Percentiles rank a stretch among this genome's conserved stretches.
phyloP scores from a whole-genome alignment of 2,888 invertebrate species.

The Conchocele bisecta region DNA sequence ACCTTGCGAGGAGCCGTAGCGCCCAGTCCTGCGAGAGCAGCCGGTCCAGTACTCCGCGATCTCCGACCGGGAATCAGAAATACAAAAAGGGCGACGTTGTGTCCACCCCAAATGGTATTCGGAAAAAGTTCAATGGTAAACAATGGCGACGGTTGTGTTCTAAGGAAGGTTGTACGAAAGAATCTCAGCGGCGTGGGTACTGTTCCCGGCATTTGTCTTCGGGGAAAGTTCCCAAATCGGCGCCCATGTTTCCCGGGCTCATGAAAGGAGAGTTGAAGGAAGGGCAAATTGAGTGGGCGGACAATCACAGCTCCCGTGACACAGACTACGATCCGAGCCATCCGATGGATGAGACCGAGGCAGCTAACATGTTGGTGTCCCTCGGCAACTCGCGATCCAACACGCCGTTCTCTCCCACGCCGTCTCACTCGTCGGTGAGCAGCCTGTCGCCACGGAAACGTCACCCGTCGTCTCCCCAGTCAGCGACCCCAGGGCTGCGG shows the following conservation, averaged over 20 bases:
- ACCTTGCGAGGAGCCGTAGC: conserved; percentile 77
- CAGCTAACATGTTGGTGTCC: conserved; percentile 97
- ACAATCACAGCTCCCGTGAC: conserved; percentile 90
- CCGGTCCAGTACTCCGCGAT: conserved; percentile 80
- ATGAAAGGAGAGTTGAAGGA: conserved; percentile 80
- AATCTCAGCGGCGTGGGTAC: conserved; percentile 98
- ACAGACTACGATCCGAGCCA: conserved; percentile 87
- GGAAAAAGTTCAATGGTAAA: conserved; percentile 99
- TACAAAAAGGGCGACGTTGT: conserved; percentile 96
- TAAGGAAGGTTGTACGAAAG: conserved; percentile 96
- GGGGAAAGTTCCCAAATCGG: conserved; percentile 85
- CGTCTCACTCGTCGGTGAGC: conserved; percentile 50
- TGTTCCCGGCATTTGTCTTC: conserved; percentile 98
- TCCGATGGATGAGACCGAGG: conserved; percentile 93
- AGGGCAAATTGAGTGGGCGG: conserved; percentile 89
- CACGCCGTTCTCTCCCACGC: conserved; percentile 88
- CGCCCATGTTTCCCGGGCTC: conserved; percentile 74
- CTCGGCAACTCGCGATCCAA: conserved; percentile 96
- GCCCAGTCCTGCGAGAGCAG: conserved; percentile 80
- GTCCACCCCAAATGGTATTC: conserved; percentile 95
- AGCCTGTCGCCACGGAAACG: conserved; percentile 59
- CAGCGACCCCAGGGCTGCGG: conserved; percentile 86
- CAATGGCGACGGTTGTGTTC: conserved; percentile 99
- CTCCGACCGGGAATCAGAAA: conserved; percentile 77
- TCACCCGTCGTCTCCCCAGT: conserved; percentile 74